Base-by-base conservation (phyloP, 2,113 vertebrate species). In the Charadrius vociferus region DNA sequence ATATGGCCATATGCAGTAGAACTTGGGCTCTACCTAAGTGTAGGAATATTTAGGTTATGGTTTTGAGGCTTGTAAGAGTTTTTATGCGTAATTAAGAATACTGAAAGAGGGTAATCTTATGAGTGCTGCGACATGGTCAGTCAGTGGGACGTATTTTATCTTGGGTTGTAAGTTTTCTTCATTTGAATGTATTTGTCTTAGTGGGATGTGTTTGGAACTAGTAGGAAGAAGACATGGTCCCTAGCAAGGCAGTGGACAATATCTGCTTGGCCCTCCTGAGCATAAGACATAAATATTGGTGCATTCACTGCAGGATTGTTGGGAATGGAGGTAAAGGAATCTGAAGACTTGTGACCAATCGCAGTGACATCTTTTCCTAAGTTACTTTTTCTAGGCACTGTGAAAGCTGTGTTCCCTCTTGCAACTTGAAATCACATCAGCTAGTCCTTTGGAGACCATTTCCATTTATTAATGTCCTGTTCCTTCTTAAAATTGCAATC, bases 1-100 rank as follows among this genome's bases (percentile, higher is more conserved):
- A n/a, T 55, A 39, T 0, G 1, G 27, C 30, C 5, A 5, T 53
- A 55, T 70, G 34, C 39, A 39, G 45, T 53, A 29, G 41, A 47
- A 81, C 16, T 26, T 66, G 21, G 34, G 55, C 36, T 65, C 67
- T 71, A 8, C 24, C 27, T 50, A 43, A 26, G 13, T 8, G 5
- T 15, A 55, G n/a, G 32, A 47, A 14, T 67, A 29, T 22, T 50
- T 78, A 61, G 30, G 10, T 39, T 78, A n/a, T 8, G 21, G 21
- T 70, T 84, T 91, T 84, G 32, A 45, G 37, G 32, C 29, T 62
- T 58, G 34, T 30, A 80, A 65, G 41, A 32, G 36, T 62, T 91
- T 53, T 15, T 89, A 1, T 70, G 14, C 1, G 1, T 68, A 72
- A 53, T 80, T 62, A 65, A 73, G 58, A 61, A 27, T 61, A 43